These are phyloP conservation scores for Sepioteuthis lessoniana DNA, from an alignment of 2,888 invertebrate species.

Conservation along the genomic window DNA sequence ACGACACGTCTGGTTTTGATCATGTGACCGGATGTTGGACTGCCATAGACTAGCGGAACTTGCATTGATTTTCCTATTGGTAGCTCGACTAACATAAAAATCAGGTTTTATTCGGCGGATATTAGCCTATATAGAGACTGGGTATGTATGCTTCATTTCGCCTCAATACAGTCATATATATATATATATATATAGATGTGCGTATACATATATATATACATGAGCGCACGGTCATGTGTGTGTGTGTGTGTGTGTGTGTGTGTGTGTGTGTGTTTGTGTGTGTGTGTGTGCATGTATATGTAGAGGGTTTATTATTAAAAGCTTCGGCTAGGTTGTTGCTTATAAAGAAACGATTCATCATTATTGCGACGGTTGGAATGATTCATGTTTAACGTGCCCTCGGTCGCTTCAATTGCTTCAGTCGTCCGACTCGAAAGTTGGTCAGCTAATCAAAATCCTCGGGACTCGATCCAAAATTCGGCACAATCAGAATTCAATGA, in stretches of 20 bases:
- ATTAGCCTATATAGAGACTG: background rate
- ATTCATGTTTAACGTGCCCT: background rate
- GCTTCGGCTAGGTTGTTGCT: background rate
- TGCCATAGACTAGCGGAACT: slow-evolving; percentile 20
- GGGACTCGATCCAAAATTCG: background rate
- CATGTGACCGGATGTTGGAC: background rate
- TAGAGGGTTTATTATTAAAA: background rate
- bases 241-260: too few species aligned
- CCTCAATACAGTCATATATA: background rate
- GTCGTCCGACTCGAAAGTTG: slow-evolving; percentile 17
- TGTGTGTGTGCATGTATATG: background rate
- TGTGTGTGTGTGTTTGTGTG: too few species aligned
- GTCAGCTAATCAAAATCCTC: slow-evolving; percentile 18
- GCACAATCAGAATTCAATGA: slow-evolving; percentile 20
- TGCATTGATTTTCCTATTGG: slow-evolving; percentile 23
- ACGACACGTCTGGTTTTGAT: background rate
- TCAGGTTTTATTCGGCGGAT: background rate
- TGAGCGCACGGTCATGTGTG: too few species aligned
- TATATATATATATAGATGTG: background rate
- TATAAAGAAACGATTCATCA: background rate
- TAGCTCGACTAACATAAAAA: background rate
- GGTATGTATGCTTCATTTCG: background rate
- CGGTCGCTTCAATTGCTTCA: background rate
- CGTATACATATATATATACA: background rate
- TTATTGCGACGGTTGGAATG: background rate